Conservation (phyloP, 2,113 vertebrate species). For the Notothenia coriiceps region DNA sequence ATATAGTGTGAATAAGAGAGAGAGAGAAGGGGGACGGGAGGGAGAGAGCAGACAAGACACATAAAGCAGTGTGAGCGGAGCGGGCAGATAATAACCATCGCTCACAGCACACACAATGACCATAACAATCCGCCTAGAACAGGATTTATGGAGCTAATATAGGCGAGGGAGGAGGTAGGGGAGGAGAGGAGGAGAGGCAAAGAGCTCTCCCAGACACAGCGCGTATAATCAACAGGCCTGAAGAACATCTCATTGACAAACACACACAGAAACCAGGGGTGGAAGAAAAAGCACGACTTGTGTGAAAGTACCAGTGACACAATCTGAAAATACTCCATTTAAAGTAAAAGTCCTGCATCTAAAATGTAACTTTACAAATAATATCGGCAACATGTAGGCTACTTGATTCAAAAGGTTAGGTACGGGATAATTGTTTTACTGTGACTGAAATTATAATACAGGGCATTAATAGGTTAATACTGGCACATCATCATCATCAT, state of each 20-base stretch:
- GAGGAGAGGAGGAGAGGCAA: constrained; percentile 46
- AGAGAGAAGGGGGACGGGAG: constrained; percentile 29
- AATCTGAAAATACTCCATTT: neutral
- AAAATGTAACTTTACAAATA: neutral
- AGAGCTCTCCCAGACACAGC: constrained; percentile 55
- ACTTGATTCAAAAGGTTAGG: neutral
- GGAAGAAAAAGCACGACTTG: neutral
- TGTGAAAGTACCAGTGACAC: neutral
- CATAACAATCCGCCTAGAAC: constrained; percentile 83
- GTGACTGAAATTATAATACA: neutral
- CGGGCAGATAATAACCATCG: constrained; percentile 84
- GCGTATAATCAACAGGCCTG: constrained; percentile 59
- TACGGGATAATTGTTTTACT: neutral
- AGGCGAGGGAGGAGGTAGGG: constrained; percentile 52
- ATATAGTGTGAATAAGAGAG: constrained; percentile 32
- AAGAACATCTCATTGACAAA: constrained; percentile 65
- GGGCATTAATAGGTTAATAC: neutral
- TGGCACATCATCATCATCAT: too few relatives aligned
- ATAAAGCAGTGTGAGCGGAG: constrained; percentile 81
- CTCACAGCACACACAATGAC: constrained; percentile 86
- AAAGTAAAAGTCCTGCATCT: neutral
- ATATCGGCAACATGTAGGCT: neutral
- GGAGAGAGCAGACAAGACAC: constrained; percentile 68
- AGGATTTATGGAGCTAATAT: constrained; percentile 86
- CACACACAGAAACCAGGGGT: constrained; percentile 11